phyloP scores from a whole-genome alignment of 1,140 invertebrate genomes.

The Octopus sinensis region DNA sequence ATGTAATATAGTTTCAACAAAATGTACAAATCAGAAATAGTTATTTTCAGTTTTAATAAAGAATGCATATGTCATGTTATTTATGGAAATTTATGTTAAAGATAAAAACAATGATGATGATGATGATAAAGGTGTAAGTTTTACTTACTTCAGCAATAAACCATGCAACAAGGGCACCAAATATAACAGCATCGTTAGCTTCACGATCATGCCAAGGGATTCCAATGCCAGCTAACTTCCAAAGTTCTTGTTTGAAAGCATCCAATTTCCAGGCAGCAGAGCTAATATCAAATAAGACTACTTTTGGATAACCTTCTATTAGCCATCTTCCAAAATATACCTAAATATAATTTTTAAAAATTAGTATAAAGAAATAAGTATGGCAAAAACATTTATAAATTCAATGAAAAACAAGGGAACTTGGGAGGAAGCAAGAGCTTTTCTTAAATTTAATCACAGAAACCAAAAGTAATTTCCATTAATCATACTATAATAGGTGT shows the following conservation, averaged over 20 bases:
- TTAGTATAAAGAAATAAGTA: not conserved
- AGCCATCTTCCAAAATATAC: conserved; percentile 93
- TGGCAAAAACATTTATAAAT: not conserved
- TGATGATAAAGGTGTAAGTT: too few relatives aligned
- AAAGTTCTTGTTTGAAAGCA: conserved; percentile 85
- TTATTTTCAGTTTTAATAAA: too few relatives aligned
- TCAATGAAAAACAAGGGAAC: not conserved
- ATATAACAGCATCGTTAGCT: conserved; percentile 93
- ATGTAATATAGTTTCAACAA: too few relatives aligned
- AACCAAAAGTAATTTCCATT: too few relatives aligned
- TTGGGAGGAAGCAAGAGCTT: not conserved
- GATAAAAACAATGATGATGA: too few relatives aligned
- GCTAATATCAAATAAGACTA: conserved; percentile 96
- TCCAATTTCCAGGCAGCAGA: conserved; percentile 94
- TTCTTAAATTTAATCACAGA: too few relatives aligned
- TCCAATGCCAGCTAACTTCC: conserved; percentile 66
- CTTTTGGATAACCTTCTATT: conserved; percentile 97
- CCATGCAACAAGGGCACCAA: conserved; percentile 92
- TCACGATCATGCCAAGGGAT: conserved; percentile 94
- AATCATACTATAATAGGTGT: too few relatives aligned
- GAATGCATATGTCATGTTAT: too few relatives aligned
- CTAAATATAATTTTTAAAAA: conserved; percentile 52
- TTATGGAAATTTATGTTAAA: too few relatives aligned
- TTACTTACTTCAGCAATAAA: conserved; percentile 75
- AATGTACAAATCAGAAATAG: too few relatives aligned